A percentile compares a stretch with the other conserved stretches of the same genome.
Conservation (phyloP, 2,888 invertebrate genomes). For the Agrotis exclamationis region DNA sequence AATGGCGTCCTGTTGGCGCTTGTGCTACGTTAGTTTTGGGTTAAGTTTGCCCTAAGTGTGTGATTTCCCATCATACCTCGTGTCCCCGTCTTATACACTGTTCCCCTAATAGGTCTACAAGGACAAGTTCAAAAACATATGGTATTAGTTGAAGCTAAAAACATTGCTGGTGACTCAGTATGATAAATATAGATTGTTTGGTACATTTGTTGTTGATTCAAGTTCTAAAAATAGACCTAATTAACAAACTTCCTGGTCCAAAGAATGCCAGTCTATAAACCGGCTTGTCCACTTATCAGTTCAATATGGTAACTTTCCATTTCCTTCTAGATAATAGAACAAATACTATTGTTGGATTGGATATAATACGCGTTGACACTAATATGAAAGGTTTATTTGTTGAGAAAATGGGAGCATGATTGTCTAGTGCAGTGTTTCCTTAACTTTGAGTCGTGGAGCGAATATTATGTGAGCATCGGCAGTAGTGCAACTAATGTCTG, state of each 20-base stretch:
- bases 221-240: neutral
- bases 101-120: too few species aligned
- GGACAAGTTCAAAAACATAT: too few species aligned
- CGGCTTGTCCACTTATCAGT: constrained; percentile 48
- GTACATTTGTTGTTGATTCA: neutral
- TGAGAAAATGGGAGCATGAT: constrained; percentile 10
- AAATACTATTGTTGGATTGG: constrained; percentile 50
- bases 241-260: constrained; percentile 29
- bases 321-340: constrained; percentile 61
- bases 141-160: too few species aligned
- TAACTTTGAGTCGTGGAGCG: too few species aligned
- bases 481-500: too few species aligned
- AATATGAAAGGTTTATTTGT: constrained; percentile 48
- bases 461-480: too few species aligned
- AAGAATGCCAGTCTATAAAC: constrained; percentile 41
- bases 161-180: too few species aligned
- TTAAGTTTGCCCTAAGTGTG: too few species aligned
- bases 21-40: too few species aligned
- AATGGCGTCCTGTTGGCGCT: too few species aligned
- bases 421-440: neutral
- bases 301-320: constrained; percentile 63
- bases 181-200: neutral
- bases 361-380: constrained; percentile 32
- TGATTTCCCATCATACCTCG: too few species aligned
- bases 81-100: too few species aligned